Base-by-base conservation (phyloP, 92 coral and sea anemone genomes). In the Meandrina meandrites region DNA sequence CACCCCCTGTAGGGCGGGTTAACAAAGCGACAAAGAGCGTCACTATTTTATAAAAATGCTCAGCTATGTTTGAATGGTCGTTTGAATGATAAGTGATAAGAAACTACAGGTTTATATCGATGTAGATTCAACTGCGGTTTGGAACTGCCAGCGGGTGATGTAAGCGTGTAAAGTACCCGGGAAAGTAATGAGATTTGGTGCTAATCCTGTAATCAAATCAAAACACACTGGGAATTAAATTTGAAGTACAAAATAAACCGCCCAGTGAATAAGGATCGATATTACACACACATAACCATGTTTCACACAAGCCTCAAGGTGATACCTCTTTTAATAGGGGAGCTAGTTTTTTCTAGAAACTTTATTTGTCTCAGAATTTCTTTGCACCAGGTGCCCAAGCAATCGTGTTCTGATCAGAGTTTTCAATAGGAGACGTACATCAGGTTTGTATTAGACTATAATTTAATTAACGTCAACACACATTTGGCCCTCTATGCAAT, bases 151-250 rank as follows among this genome's bases (percentile, higher is more conserved):
- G 70, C 24, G 24, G 36, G 6, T 80, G 51, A 24, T 1, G 1
- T 11, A 32, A 51, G 7, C 18, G n/a, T 36, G 32, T 40, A 27
- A 27, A n/a, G n/a, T n/a, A n/a, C n/a, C n/a, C n/a, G n/a, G n/a
- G n/a, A n/a, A n/a, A n/a, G n/a, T n/a, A 56, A 74, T 35, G 24
- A 47, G 80, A 36, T 54, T 60, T 48, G 28, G 50, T 24, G 70
- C 16, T 84, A 84, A 84, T 74, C 80, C 87, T 18, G 64, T 84
- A 53, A 84, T 84, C 32, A 18, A 84, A 84, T 84, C 34, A 74
- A 71, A 74, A 78, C 22, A 84, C 37, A 30, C 22, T 40, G 77
- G 77, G 77, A 1, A 72, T 72, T 16, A 22, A 72, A 60, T 50
- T 14, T 75, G 86, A 69, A 70, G 76, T 47, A 17, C 18, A 30